phyloP scores from a whole-genome alignment of 2,113 vertebrate genomes.

The Dicrurus megarhynchus region DNA sequence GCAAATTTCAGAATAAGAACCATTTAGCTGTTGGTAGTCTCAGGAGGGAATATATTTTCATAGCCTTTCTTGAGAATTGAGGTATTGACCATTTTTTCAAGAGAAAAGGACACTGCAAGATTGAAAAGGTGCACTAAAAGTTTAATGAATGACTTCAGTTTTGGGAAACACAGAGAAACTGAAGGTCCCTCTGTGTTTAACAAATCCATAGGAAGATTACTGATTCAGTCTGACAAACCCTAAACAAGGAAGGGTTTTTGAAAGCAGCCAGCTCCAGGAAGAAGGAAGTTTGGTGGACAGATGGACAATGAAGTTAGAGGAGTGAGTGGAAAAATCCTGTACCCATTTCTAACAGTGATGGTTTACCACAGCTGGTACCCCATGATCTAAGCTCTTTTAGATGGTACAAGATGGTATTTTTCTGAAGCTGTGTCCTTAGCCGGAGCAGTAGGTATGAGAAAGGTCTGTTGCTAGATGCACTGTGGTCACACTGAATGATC shows the following conservation, averaged over 20 bases:
- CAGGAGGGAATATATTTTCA: not conserved
- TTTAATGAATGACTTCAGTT: not conserved
- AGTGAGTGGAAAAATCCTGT: not conserved
- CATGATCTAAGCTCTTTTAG: not conserved
- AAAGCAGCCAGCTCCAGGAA: not conserved
- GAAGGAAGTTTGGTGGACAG: not conserved
- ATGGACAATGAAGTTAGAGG: not conserved
- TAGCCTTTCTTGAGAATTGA: not conserved
- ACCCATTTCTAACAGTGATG: not conserved
- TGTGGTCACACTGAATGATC: not conserved
- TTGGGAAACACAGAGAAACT: not conserved
- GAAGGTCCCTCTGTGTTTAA: not conserved
- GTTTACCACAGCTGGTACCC: not conserved
- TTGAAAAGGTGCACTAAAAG: not conserved
- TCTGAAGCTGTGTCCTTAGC: not conserved
- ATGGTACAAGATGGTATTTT: not conserved
- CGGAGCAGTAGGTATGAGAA: not conserved
- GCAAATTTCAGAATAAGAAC: not conserved
- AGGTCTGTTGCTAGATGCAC: not conserved
- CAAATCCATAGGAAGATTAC: not conserved
- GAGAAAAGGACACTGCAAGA: not conserved
- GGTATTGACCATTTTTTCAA: not conserved
- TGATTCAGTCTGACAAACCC: not conserved
- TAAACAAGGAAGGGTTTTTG: not conserved
- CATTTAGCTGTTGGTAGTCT: not conserved